Base-by-base conservation (phyloP, 2,888 invertebrate genomes). In the Sthenelais limicola region DNA sequence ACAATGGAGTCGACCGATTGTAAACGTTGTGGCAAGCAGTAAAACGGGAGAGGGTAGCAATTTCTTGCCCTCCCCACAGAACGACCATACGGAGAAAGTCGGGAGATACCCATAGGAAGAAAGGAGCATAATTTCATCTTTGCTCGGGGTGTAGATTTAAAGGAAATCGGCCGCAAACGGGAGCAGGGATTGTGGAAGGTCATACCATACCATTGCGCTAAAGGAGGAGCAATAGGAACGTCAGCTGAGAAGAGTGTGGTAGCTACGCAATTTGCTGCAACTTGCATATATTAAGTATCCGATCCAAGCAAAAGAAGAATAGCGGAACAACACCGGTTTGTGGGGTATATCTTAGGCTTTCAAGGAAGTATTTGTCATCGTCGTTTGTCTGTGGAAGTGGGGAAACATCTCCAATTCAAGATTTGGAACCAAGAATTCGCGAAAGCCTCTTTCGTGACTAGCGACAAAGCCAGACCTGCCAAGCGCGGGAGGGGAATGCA, bases 1-100 rank as follows among this genome's bases (percentile, higher is more conserved):
- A 71, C 71, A 71, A 71, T 71, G 71, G 71, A 54, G 71, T 54
- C 71, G 54, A 21, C 69, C 30, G 71, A 30, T 47, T 24, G 47
- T 38, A 58, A 33, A 15, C 43, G 33, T 38, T 33, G 30, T 56
- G 35, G 51, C 26, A 18, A 58, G 58, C 32, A 52, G 28, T 71
- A 58, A 52, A 35, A n/a, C n/a, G 52, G 49, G 71, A 52, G 58
- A 56, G 56, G 71, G 71, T 33, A 62, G 62, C 21, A 21, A 38
- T 30, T 28, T 26, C 38, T 12, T 26, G 24, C 58, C 56, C 52
- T 71, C 58, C 71, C 54, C 43, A 54, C 32, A 48, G 47, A 56
- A 56, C 51, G 56, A 47, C 56, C 33, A 33, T 35, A 38, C 30
- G 32, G 48, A 47, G 71, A 43, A 56, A 71, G 71, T 56, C 71